A percentile compares a stretch with the other conserved stretches of the same genome.
phyloP scores from a whole-genome alignment of 2,113 vertebrate species.

The Psittacara wagleri region DNA sequence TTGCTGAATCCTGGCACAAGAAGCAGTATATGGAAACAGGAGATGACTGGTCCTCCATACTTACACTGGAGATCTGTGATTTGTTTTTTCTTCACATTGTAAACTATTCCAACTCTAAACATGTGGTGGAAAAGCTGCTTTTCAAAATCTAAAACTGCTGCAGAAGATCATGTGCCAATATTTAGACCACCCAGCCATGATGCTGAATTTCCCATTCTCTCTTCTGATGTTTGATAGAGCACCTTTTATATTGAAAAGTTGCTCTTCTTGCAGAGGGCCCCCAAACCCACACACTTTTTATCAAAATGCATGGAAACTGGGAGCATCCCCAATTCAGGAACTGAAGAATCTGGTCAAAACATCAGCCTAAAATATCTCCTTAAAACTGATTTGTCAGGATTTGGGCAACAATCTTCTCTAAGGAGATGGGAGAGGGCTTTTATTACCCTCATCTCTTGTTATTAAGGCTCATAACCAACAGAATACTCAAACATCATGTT shows the following conservation, averaged over 20 bases:
- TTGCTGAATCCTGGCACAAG: neutral
- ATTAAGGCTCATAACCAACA: neutral
- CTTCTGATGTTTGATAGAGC: neutral
- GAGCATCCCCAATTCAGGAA: neutral
- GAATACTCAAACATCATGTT: neutral
- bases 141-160: slow-evolving; percentile 64
- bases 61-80: neutral
- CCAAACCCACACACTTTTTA: neutral
- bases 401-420: neutral
- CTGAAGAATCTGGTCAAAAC: neutral
- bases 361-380: neutral
- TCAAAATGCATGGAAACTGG: neutral
- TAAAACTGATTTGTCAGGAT: neutral
- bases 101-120: slow-evolving; percentile 60
- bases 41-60: neutral
- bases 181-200: slow-evolving; percentile 42
- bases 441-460: neutral
- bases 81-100: slow-evolving; percentile 44
- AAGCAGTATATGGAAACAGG: neutral
- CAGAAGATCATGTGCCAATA: slow-evolving; percentile 36
- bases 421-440: neutral
- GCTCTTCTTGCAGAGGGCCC: neutral
- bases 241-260: neutral
- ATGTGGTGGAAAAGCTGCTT: slow-evolving; percentile 56
- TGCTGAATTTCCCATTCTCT: slow-evolving; percentile 2